Base-by-base conservation (phyloP, 2,888 invertebrate genomes). In the Lasius platythorax region DNA sequence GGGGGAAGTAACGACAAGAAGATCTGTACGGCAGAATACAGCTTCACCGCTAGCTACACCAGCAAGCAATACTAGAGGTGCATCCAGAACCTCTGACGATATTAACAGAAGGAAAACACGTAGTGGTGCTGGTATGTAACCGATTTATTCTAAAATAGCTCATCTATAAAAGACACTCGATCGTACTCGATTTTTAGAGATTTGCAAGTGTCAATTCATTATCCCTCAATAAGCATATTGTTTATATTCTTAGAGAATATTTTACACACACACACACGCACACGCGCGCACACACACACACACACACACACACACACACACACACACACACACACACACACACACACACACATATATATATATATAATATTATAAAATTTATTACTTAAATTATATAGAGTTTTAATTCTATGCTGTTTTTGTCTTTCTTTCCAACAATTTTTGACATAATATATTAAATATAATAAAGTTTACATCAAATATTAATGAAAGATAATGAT, bases 111-210 rank as follows among this genome's bases (percentile, higher is more conserved):
- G 95, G 90, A 95, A 95, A 92, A 95, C 95, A 83, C 94, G 95
- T 87, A 95, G 95, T 91, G 95, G 95, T 91, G 94, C 95, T 93
- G 95, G 95, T 95, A 93, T 92, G 95, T 95, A 93, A 90, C 56
- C 11, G 9, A 66, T 46, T 70, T 28, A 33, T 11, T 70, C 12
- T 33, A 46, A 33, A 40, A 75, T 64, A 64, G 5, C 15, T 64
- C 28, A 23, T 15, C 5, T 43, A 53, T 53, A 33, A 53, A 66
- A 18, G 46, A 15, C 30, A 66, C 30, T 40, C 37, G n/a, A 28
- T 40, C 28, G 43, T 61, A 33, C 9, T 58, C 28, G 9, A 78
- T 79, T 11, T 61, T 12, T 70, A 30, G 18, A 61, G 46, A 61
- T 46, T 40, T 67, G 40, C 40, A 78, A 56, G 40, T 43, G 28